phyloP scores from a whole-genome alignment of 2,113 vertebrate genomes.

The Pseudonaja textilis region DNA sequence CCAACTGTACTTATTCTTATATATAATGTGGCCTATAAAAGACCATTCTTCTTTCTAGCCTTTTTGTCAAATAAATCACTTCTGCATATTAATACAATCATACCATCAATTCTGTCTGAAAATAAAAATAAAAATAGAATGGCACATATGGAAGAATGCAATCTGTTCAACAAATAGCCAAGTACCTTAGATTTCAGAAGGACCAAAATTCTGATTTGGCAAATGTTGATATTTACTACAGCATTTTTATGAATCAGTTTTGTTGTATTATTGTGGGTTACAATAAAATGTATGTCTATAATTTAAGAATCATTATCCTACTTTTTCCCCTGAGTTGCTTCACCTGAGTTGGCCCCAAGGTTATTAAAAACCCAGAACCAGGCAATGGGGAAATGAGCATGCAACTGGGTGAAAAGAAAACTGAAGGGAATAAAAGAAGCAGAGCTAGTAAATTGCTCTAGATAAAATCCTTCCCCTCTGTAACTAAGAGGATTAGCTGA shows the following conservation, averaged over 20 bases:
- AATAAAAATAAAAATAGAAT: neutral
- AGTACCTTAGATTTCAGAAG: neutral
- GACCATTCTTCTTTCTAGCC: neutral
- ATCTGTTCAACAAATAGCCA: neutral
- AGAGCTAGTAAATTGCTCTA: slow-evolving; percentile 67
- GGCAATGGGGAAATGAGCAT: slow-evolving; percentile 48
- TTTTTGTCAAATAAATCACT: neutral
- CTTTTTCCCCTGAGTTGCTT: slow-evolving; percentile 53
- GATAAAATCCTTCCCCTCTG: slow-evolving; percentile 69
- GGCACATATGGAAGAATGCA: neutral
- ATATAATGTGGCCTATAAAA: neutral
- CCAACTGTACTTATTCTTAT: neutral
- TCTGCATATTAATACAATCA: neutral
- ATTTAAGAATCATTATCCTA: slow-evolving; percentile 16
- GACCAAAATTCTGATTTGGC: neutral
- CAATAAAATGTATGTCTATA: neutral
- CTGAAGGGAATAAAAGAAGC: slow-evolving; percentile 61
- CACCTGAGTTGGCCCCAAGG: slow-evolving; percentile 64
- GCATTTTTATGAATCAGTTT: neutral
- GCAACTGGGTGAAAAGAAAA: slow-evolving; percentile 74
- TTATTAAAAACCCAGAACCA: slow-evolving; percentile 65
- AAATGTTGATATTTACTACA: neutral
- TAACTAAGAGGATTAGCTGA: slow-evolving; percentile 75
- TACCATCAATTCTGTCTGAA: neutral
- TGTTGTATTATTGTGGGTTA: neutral